These are phyloP conservation scores for Pararge aegeria DNA, from an alignment of 1,140 invertebrate species.

Conservation along the genomic window DNA sequence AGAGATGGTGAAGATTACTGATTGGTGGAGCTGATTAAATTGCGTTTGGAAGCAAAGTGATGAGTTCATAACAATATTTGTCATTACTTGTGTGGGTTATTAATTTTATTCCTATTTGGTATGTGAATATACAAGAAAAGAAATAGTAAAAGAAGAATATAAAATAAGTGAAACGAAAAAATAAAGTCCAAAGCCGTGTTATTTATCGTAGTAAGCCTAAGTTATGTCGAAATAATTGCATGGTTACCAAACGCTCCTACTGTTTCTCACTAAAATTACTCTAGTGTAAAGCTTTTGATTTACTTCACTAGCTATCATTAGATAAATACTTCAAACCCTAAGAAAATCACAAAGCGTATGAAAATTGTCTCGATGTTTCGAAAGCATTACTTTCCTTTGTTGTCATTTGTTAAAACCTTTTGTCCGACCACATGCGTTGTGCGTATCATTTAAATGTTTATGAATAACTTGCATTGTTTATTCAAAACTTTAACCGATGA, in stretches of 20 bases:
- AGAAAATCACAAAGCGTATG: background rate
- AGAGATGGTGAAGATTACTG: no score
- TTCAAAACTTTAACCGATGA: conserved; percentile 25
- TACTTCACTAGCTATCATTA: background rate
- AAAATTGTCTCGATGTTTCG: background rate
- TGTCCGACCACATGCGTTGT: conserved; percentile 26
- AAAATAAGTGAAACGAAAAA: conserved; percentile 15
- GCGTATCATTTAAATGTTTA: background rate
- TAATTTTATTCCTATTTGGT: background rate
- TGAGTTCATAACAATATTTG: no score
- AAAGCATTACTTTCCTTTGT: conserved; percentile 18
- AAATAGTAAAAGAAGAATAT: conserved; percentile 10
- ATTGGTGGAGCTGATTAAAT: no score
- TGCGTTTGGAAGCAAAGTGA: no score
- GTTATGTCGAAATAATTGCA: background rate
- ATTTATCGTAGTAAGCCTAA: conserved; percentile 19
- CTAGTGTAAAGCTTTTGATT: background rate
- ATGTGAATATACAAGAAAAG: background rate
- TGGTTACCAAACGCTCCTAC: background rate
- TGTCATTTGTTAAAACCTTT: conserved; percentile 8
- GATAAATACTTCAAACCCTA: background rate
- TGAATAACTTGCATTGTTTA: conserved; percentile 1
- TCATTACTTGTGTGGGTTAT: no score
- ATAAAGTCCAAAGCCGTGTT: conserved; percentile 18
- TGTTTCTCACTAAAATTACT: background rate